These are phyloP conservation scores for Regulus satrapa DNA, from an alignment of 2,113 vertebrate genomes.

Conservation along the genomic window DNA sequence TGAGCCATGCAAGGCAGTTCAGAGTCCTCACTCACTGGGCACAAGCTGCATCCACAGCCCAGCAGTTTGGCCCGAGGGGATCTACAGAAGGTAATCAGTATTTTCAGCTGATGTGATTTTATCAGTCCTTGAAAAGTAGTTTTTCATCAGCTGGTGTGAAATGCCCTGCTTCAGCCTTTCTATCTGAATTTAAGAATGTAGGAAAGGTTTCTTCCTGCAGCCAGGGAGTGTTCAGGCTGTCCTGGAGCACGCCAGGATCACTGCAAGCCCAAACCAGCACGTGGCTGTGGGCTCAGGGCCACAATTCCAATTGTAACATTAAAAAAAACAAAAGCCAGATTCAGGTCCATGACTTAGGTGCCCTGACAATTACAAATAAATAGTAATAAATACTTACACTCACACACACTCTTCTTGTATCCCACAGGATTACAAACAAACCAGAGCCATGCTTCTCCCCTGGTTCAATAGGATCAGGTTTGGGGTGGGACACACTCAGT, in stretches of 20 bases:
- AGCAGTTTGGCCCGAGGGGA: not conserved
- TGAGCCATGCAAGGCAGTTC: not conserved
- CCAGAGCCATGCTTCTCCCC: not conserved
- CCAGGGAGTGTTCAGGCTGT: not conserved
- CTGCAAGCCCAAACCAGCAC: not conserved
- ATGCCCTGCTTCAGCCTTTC: not conserved
- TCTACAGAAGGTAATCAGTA: accelerated
- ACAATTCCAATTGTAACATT: not conserved
- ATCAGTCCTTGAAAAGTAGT: not conserved
- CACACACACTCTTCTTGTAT: not conserved
- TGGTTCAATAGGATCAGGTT: not conserved
- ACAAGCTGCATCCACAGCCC: not conserved
- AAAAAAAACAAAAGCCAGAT: not conserved
- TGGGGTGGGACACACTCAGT: not conserved
- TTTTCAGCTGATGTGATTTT: not conserved
- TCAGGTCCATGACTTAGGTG: not conserved
- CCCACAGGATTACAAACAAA: not conserved
- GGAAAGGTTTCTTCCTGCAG: not conserved
- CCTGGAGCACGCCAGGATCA: not conserved
- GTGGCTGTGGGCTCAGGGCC: not conserved
- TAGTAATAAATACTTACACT: slow-evolving; percentile 44
- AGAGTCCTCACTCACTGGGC: not conserved
- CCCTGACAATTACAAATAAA: slow-evolving; percentile 38
- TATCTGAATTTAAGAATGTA: not conserved
- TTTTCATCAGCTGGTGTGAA: not conserved